Evolutionary conservation across 2,888 invertebrate species (phyloP).

Genomic region (Eurytoma californica): DNA sequence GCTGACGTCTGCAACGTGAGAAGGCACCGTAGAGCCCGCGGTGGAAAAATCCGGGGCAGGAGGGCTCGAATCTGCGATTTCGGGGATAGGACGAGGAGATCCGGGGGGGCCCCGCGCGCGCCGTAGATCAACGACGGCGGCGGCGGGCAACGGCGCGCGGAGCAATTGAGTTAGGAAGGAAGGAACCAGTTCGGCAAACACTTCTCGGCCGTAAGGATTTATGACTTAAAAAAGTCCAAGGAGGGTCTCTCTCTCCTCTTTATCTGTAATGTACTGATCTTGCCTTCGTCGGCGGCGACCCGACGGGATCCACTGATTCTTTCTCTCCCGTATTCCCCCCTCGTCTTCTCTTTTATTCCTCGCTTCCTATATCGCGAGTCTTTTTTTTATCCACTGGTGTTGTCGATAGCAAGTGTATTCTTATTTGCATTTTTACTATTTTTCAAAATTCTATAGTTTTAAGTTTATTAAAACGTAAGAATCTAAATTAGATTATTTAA

Average conservation of each 20-base stretch:
- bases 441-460: background rate
- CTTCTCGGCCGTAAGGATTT: conserved; percentile 70
- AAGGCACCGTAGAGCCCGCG: conserved; percentile 21
- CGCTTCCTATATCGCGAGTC: background rate
- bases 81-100: conserved; percentile 47
- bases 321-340: conserved; percentile 31
- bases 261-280: conserved; percentile 76
- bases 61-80: conserved; percentile 66
- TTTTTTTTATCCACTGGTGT: conserved; percentile 7
- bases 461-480: background rate
- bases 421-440: background rate
- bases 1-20: too few species aligned
- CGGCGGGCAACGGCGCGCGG: conserved; percentile 49
- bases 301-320: conserved; percentile 53
- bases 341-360: conserved; percentile 41
- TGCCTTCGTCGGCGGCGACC: conserved; percentile 67
- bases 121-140: conserved; percentile 71
- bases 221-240: conserved; percentile 73
- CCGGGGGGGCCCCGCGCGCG: conserved; percentile 58
- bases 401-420: background rate
- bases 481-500: too few species aligned
- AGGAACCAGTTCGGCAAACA: conserved; percentile 75
- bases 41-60: conserved; percentile 67
- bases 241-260: conserved; percentile 59
- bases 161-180: conserved; percentile 75